A percentile compares a stretch with the other conserved stretches of the same genome.
These are phyloP conservation scores for Drosophila seguyi DNA, from an alignment of 1,140 invertebrate genomes.

Conservation along the genomic window DNA sequence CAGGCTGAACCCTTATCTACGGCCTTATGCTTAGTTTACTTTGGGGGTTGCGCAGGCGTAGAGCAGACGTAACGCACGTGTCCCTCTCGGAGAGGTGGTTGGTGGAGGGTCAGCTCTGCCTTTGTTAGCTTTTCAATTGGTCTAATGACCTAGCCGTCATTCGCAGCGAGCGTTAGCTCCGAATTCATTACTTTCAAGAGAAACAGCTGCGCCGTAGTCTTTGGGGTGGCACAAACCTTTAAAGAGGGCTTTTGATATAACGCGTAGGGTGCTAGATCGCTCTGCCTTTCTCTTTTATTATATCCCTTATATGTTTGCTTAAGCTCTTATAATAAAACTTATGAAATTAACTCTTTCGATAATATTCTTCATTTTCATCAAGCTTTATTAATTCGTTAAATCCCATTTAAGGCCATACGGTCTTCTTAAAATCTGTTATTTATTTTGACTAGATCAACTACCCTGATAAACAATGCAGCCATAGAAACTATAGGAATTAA, in stretches of 20 bases:
- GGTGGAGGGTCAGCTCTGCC: constrained; percentile 34
- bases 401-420: too few relatives aligned
- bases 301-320: background rate
- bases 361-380: too few relatives aligned
- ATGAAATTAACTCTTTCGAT: too few relatives aligned
- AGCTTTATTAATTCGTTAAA: too few relatives aligned
- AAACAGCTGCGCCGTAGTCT: constrained; percentile 40
- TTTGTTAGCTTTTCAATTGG: constrained; percentile 72
- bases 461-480: too few relatives aligned
- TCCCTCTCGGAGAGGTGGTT: constrained; percentile 5
- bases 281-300: background rate
- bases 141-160: constrained; percentile 51
- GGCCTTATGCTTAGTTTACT: constrained; percentile 4
- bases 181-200: constrained; percentile 24
- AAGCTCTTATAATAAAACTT: background rate
- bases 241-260: background rate
- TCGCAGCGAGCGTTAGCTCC: constrained; percentile 17
- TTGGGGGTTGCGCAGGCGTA: constrained; percentile 59
- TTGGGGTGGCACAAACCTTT: constrained; percentile 36
- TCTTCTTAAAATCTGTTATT: too few relatives aligned
- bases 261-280: background rate
- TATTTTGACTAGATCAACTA: too few relatives aligned
- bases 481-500: too few relatives aligned
- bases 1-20: constrained; percentile 1
- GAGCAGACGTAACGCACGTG: constrained; percentile 19